Evolutionary conservation across 2,797 vertebrate species (phyloP), one percentile per base, ranked within the genome.

Genomic region (Chaetophractus vellerosus): DNA sequence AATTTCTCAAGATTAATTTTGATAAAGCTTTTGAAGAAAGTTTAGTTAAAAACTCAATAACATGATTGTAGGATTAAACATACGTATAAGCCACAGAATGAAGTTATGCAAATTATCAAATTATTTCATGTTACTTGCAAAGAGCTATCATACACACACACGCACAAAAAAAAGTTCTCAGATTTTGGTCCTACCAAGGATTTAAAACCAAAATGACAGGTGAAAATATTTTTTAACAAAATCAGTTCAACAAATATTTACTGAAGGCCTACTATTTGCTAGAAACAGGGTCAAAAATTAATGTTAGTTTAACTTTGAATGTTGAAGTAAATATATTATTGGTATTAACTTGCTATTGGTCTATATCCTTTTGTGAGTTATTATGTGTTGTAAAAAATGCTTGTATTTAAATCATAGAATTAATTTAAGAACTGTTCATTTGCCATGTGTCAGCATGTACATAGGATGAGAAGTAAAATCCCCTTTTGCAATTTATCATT

Each of bases 1-100:
- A 23, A 41, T 59, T 91, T 80, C 63, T 50, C 26, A 84, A 69
- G 64, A 48, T 59, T 78, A 48, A 84, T 84, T 92, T 84, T 79
- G 45, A 84, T 50, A 64, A 69, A 68, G 41, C 48, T n/a, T 66
- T 89, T 79, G 72, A 84, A 78, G 41, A 71, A 55, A 55, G 11
- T 41, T 91, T 63, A 52, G 3, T 82, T 84, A 57, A 84, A 69
- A 83, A 48, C 1, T 28, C 61, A 87, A 59, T 69, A 48, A 79
- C 71, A 48, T 69, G n/a, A 69, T n/a, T 59, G 4, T 50, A 69
- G 7, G 15, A 31, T 41, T 69, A 82, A 45, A 88, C 52, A 88
- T 31, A 45, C 5, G 81, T 75, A 33, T 45, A 63, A 50, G 31
- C 16, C 72, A 48, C 19, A 72, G 36, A 90, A 75, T 61, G 33